These are phyloP conservation scores for Diadumene lineata DNA, from an alignment of 92 coral and sea anemone species.

Conservation along the genomic window DNA sequence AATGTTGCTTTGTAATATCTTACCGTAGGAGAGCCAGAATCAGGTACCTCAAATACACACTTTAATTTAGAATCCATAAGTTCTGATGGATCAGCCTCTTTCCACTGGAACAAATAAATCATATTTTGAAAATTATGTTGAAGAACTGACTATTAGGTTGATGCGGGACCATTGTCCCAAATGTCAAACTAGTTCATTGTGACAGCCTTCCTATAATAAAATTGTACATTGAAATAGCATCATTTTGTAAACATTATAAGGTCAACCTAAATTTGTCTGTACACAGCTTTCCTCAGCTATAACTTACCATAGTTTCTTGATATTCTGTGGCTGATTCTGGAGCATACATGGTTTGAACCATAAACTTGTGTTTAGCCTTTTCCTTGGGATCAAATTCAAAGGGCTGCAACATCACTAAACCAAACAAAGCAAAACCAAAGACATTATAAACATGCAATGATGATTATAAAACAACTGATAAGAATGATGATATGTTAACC, in stretches of 20 bases:
- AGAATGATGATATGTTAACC: no score
- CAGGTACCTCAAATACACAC: slow-evolving; percentile 93
- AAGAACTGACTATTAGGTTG: no score
- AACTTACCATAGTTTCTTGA: slow-evolving; percentile 82
- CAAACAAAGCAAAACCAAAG: neutral
- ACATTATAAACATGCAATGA: neutral
- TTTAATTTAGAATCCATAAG: slow-evolving; percentile 96
- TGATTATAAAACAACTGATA: neutral
- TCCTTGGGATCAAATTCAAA: slow-evolving; percentile 97
- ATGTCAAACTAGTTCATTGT: no score
- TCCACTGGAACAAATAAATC: slow-evolving; percentile 72
- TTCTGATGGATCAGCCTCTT: slow-evolving; percentile 75
- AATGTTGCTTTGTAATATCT: neutral
- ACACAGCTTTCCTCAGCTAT: no score
- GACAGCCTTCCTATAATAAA: no score
- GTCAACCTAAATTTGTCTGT: no score
- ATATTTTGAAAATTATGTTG: neutral
- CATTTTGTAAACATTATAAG: no score
- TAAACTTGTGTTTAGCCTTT: slow-evolving; percentile 95
- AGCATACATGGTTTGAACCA: slow-evolving; percentile 98
- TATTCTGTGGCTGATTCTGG: slow-evolving; percentile 67
- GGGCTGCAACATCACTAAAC: slow-evolving; percentile 92
- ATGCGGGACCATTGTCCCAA: no score
- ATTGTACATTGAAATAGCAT: no score
- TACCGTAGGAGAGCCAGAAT: slow-evolving; percentile 38